Evolutionary conservation across 2,888 invertebrate genomes (phyloP).

Genomic region (Lottia gigantea): DNA sequence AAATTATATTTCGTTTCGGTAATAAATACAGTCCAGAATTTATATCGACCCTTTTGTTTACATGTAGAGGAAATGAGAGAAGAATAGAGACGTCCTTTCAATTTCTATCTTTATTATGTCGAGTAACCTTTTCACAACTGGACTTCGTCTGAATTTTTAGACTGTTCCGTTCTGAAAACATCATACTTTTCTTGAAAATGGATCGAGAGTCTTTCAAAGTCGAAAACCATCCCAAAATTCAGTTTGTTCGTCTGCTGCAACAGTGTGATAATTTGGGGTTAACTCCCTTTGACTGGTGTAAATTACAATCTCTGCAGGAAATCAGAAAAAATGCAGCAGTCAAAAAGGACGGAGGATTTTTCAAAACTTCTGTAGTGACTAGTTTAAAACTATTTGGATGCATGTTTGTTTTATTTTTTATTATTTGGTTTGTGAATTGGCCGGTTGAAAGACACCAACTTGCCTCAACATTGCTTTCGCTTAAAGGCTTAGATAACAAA

Average conservation of each 20-base stretch:
- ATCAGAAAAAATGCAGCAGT: background rate
- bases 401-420: constrained; percentile 22
- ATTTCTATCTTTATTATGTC: too few species aligned
- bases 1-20: constrained; percentile 1
- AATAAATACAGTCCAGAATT: background rate
- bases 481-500: constrained; percentile 30
- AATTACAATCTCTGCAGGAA: constrained; percentile 36
- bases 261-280: constrained; percentile 46
- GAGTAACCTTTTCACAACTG: too few species aligned
- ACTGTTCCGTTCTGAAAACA: too few species aligned
- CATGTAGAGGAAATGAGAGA: background rate
- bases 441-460: constrained; percentile 40
- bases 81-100: too few species aligned
- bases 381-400: constrained; percentile 7
- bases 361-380: too few species aligned
- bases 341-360: too few species aligned
- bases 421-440: constrained; percentile 45
- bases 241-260: constrained; percentile 36
- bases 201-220: background rate
- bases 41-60: background rate
- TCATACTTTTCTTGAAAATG: background rate
- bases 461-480: constrained; percentile 38
- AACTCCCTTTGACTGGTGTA: constrained; percentile 39
- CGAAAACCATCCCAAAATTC: constrained; percentile 16
- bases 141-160: too few species aligned